Base-by-base conservation (phyloP, 2,797 vertebrate genomes). In the Merluccius polli region DNA sequence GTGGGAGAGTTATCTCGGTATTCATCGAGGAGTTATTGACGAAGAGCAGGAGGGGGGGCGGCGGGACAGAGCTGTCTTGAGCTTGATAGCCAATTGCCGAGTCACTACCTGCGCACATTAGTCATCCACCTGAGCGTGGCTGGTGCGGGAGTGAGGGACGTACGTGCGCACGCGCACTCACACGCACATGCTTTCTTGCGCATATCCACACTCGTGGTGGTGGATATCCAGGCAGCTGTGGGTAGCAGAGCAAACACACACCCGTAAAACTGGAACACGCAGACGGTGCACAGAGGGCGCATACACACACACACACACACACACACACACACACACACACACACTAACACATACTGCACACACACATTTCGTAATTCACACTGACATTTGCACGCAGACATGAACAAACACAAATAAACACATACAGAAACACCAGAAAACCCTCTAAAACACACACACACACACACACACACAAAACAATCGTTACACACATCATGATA, bases 81-180 rank as follows among this genome's bases (percentile, higher is more conserved):
- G 29, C 44, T 70, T n/a, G 71, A 71, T 27, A 72, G 76, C 35
- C 29, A 75, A 74, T 79, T 72, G 73, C 48, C 76, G 33, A 79
- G 70, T 21, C 48, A 65, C 48, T 78, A 73, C 75, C 30, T 76
- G 69, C 63, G 63, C 13, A 24, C 77, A 79, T 82, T 76, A 73
- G 78, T 85, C 73, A 74, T 79, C 72, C 78, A 36, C 27, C 76
- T 48, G 15, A 15, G 38, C 38, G 38, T 12, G 13, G 38, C 38
- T 15, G 38, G 44, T 48, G 44, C 6, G 44, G 44, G 15, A 10
- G 9, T 48, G 18, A 79, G 9, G 59, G 0, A 29, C 6, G 30
- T 52, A 70, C 52, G 71, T 38, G 38, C 72, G 70, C 59, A 12
- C 35, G 30, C 29, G 2, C 36, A n/a, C 29, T 4, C 65, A 65